Base-by-base conservation (phyloP, 2,113 vertebrate genomes). In the Pantherophis guttatus region DNA sequence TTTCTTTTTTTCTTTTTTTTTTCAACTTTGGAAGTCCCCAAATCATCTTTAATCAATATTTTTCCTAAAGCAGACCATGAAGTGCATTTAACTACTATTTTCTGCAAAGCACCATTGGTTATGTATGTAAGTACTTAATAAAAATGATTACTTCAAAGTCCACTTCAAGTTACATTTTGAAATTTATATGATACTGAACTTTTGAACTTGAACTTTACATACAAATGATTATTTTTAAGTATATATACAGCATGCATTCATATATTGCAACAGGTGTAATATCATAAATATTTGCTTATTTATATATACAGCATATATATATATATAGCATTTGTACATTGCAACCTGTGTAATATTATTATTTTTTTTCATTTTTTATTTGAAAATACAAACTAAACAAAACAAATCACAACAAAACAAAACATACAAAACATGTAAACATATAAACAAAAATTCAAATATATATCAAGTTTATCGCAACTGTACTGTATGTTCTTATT, bases 121-220 rank as follows among this genome's bases (percentile, higher is more conserved):
- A 93, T 48, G 81, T 91, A 92, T 48, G n/a, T 48, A 96, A 91
- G 88, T 92, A 95, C 91, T 57, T 1, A 91, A 52, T 50, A 17
- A 52, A 89, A 96, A 96, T 0, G 0, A 95, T 95, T 0, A 26
- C 58, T 92, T 57, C 86, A 92, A 0, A 65, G 2, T 10, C 33
- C 90, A 93, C 2, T 52, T 92, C 26, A 95, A 87, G 87, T 81
- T 93, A 92, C 33, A 93, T 92, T 95, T 89, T 89, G 89, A 54
- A 19, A 55, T 90, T 24, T 21, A 29, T 48, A 55, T 48, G 24
- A 39, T 93, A 48, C 17, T 44, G n/a, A 44, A 89, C 21, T 24
- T 57, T 89, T 58, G 13, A 91, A 75, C 91, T 81, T 3, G 4
- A 4, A 75, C 7, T 1, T 44, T 39, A 62, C 57, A 39, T 3